Conservation (phyloP, 2,797 vertebrate species). For the Microctenopoma steveboyesi region DNA sequence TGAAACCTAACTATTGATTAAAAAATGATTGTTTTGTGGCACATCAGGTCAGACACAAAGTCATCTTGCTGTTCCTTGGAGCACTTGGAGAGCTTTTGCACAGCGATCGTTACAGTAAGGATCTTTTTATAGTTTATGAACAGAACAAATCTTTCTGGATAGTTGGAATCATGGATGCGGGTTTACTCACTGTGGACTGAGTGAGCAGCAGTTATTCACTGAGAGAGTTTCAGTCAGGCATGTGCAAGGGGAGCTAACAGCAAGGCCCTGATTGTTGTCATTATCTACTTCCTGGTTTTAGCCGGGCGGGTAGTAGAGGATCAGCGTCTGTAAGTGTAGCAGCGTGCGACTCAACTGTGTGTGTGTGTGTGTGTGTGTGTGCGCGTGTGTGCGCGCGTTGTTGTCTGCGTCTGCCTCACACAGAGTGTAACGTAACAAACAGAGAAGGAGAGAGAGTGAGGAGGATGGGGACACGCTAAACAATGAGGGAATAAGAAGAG, state of each 20-base stretch:
- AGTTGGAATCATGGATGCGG: too few species aligned
- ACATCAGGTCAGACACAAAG: too few species aligned
- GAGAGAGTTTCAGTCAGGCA: conserved; percentile 57
- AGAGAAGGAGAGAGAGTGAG: background rate
- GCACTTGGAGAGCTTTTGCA: too few species aligned
- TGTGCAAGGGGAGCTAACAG: conserved; percentile 38
- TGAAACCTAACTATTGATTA: too few species aligned
- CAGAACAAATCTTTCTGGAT: too few species aligned
- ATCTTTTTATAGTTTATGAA: too few species aligned
- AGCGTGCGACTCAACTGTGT: conserved; percentile 3
- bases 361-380: conserved; percentile 1
- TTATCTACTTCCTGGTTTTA: conserved; percentile 69
- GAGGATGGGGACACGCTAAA: background rate
- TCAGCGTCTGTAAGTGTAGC: conserved; percentile 27
- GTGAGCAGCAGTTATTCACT: background rate
- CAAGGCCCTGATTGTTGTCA: conserved; percentile 57
- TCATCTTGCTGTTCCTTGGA: too few species aligned
- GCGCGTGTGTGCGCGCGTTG: background rate
- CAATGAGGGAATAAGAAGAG: background rate
- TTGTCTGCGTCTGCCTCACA: background rate
- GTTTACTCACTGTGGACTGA: too few species aligned
- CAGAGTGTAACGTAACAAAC: conserved; percentile 11
- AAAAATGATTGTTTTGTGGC: too few species aligned
- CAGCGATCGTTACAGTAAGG: too few species aligned
- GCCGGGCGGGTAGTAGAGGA: conserved; percentile 47